These are phyloP conservation scores for Formicarius rufipectus DNA, from an alignment of 2,113 vertebrate species.

Conservation along the genomic window DNA sequence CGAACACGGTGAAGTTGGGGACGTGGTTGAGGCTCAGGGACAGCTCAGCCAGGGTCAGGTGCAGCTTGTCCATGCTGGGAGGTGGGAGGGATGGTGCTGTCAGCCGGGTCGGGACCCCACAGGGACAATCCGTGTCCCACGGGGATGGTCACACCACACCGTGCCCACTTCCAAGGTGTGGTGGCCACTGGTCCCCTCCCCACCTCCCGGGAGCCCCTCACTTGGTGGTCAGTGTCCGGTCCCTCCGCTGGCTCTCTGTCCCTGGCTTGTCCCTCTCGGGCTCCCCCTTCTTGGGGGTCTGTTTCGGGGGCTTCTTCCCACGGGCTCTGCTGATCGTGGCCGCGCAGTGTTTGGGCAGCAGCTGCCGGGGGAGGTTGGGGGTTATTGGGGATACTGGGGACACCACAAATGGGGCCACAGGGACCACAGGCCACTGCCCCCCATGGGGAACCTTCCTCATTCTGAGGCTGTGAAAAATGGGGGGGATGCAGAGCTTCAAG, in stretches of 20 bases:
- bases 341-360: slow-evolving; percentile 88
- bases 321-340: slow-evolving; percentile 87
- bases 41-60: slow-evolving; percentile 84
- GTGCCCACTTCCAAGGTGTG: not conserved
- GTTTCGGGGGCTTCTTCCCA: slow-evolving; percentile 83
- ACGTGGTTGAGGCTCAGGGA: slow-evolving; percentile 81
- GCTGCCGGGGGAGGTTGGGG: slow-evolving; percentile 57
- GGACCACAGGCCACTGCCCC: fast-evolving
- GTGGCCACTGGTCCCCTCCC: no score
- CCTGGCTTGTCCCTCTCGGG: slow-evolving; percentile 87
- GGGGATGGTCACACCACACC: not conserved
- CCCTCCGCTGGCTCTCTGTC: slow-evolving; percentile 87
- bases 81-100: no score
- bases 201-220: no score
- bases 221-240: slow-evolving; percentile 87
- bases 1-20: slow-evolving; percentile 77
- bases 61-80: slow-evolving; percentile 89
- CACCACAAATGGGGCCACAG: fast-evolving
- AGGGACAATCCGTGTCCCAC: not conserved
- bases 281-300: slow-evolving; percentile 79
- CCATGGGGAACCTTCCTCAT: not conserved
- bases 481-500: no score
- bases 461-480: no score
- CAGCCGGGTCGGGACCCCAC: fast-evolving
- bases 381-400: fast-evolving